A percentile compares a stretch with the other conserved stretches of the same genome.
Evolutionary conservation across 2,113 vertebrate genomes (phyloP).

Genomic region (Psilopsiagon aurifrons): DNA sequence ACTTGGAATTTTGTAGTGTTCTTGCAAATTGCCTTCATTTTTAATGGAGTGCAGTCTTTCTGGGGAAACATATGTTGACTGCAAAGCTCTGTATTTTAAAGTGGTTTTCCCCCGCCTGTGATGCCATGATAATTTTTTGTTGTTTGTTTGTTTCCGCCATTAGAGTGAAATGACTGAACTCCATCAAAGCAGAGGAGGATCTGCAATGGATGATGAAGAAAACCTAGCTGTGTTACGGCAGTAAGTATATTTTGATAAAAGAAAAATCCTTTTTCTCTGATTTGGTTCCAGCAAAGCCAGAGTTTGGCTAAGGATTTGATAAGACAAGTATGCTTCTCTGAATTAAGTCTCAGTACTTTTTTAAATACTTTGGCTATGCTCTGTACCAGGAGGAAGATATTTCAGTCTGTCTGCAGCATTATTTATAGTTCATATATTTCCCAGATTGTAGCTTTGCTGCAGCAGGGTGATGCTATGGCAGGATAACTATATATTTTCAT

Average conservation of each 20-base stretch:
- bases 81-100: background rate
- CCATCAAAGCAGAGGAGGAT: slow-evolving; percentile 79
- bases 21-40: background rate
- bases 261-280: background rate
- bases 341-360: background rate
- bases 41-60: background rate
- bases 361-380: background rate
- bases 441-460: background rate
- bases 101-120: background rate
- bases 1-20: background rate
- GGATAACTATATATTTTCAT: background rate
- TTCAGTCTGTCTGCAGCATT: background rate
- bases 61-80: background rate
- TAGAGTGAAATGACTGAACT: slow-evolving; percentile 81
- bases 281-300: background rate
- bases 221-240: slow-evolving; percentile 91
- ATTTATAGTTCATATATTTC: background rate
- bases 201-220: slow-evolving; percentile 91
- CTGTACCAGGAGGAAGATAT: background rate
- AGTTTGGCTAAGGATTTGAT: background rate
- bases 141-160: background rate
- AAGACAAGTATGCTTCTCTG: background rate
- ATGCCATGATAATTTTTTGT: background rate
- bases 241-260: slow-evolving; percentile 71
- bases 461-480: background rate